Percentiles rank a stretch among this genome's conserved stretches.
These are phyloP conservation scores for Dendroctonus valens DNA, from an alignment of 1,140 invertebrate species.

Conservation along the genomic window DNA sequence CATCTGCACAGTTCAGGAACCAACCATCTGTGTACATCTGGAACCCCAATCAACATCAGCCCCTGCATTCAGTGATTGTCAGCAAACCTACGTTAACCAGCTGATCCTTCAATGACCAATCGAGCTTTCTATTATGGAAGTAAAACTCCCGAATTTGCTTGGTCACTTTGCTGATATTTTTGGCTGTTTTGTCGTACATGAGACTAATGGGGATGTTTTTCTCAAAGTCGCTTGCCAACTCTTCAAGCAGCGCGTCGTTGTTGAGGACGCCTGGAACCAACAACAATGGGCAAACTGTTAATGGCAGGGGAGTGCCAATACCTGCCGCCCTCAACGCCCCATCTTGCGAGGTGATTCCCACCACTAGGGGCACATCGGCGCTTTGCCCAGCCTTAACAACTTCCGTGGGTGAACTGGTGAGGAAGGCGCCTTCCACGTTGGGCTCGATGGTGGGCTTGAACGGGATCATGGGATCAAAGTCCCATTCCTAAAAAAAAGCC, in stretches of 20 bases:
- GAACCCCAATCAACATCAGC: constrained; percentile 22
- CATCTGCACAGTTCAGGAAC: constrained; percentile 61
- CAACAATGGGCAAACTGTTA: background rate
- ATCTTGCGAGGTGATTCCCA: constrained; percentile 66
- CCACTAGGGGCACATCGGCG: constrained; percentile 63
- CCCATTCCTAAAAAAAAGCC: constrained; percentile 59
- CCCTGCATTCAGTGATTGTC: background rate
- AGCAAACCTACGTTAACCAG: constrained; percentile 54
- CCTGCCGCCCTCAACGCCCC: constrained; percentile 64
- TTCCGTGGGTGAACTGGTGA: constrained; percentile 58
- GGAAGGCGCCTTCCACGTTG: constrained; percentile 62
- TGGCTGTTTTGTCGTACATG: constrained; percentile 60
- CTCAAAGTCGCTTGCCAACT: constrained; percentile 59
- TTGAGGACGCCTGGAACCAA: constrained; percentile 17
- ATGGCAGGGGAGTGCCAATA: constrained; percentile 38
- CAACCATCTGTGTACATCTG: constrained; percentile 70
- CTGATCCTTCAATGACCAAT: constrained; percentile 53
- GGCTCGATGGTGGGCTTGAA: constrained; percentile 71
- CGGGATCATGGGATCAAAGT: constrained; percentile 70
- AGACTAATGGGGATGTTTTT: constrained; percentile 60
- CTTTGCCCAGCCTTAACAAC: constrained; percentile 53
- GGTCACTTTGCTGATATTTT: constrained; percentile 53
- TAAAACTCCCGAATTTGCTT: constrained; percentile 61
- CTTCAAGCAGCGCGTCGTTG: constrained; percentile 48
- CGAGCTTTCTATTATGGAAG: constrained; percentile 53